Conservation (phyloP, 1,140 invertebrate species). For the Pseudomyrmex gracilis region DNA sequence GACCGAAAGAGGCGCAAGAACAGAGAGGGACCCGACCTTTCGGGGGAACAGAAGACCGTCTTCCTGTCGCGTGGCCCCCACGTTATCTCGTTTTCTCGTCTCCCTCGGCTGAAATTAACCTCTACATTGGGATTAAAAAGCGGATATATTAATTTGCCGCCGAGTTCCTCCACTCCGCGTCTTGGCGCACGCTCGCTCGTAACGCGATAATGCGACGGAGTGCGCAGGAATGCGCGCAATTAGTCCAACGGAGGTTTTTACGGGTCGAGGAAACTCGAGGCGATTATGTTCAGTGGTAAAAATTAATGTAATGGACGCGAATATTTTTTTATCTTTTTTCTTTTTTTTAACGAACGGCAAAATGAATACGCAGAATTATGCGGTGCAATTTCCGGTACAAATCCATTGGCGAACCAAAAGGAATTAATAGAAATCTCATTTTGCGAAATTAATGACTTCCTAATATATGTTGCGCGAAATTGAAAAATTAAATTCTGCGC, state of each 20-base stretch:
- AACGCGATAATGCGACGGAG: slow-evolving; percentile 33
- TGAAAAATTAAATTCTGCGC: neutral
- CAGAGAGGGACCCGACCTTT: neutral
- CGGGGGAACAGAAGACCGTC: slow-evolving; percentile 67
- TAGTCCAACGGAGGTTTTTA: slow-evolving; percentile 6
- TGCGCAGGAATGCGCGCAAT: slow-evolving; percentile 39
- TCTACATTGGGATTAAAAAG: slow-evolving; percentile 85
- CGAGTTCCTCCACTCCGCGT: slow-evolving; percentile 41
- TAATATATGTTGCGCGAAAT: neutral
- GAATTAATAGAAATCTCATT: neutral
- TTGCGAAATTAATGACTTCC: neutral
- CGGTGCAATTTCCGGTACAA: slow-evolving; percentile 1
- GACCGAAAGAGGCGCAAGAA: slow-evolving; percentile 25
- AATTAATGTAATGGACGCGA: neutral
- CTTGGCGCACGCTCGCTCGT: slow-evolving; percentile 43
- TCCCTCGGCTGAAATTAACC: slow-evolving; percentile 82
- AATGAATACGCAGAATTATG: neutral
- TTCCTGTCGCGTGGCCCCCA: slow-evolving; percentile 84
- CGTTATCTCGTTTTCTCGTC: slow-evolving; percentile 82
- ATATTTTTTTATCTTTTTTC: slow-evolving; percentile 2
- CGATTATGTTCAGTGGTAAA: slow-evolving; percentile 2
- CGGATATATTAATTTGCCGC: slow-evolving; percentile 84
- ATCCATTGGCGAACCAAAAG: neutral
- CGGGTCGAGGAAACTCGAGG: slow-evolving; percentile 12
- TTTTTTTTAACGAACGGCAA: slow-evolving; percentile 6